These are phyloP conservation scores for Brachycybe producta DNA, from an alignment of 2,888 invertebrate species.

Conservation along the genomic window DNA sequence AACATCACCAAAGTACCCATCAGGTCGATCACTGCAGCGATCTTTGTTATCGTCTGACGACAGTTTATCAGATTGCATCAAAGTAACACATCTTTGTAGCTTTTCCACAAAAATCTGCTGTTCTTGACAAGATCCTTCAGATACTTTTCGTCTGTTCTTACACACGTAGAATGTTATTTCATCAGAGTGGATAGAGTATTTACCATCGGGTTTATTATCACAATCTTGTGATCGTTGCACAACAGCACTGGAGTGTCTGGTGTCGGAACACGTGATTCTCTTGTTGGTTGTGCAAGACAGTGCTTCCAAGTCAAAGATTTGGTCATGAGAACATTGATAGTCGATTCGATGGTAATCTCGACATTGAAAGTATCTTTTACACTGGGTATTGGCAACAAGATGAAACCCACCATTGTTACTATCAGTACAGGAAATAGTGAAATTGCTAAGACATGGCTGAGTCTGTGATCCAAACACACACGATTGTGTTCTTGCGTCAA, in stretches of 20 bases:
- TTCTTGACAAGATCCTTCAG: conserved; percentile 3
- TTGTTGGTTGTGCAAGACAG: background rate
- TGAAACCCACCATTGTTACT: background rate
- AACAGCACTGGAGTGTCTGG: background rate
- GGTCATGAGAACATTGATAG: background rate
- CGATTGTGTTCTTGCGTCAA: background rate
- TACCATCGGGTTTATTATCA: conserved; percentile 3
- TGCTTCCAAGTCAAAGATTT: background rate
- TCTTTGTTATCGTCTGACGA: background rate
- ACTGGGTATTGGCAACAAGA: background rate
- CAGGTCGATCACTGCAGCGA: background rate
- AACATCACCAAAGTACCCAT: conserved; percentile 2
- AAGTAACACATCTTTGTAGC: background rate
- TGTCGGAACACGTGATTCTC: too few species aligned
- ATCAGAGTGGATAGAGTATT: background rate
- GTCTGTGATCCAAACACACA: background rate
- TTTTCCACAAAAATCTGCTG: background rate
- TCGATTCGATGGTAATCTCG: background rate
- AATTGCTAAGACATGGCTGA: background rate
- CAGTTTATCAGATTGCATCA: background rate
- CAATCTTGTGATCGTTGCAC: background rate
- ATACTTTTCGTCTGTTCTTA: background rate
- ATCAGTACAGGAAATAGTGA: background rate
- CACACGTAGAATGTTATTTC: conserved; percentile 1
- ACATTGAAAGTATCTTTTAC: conserved; percentile 1